Evolutionary conservation across 1,140 invertebrate species (phyloP).

Genomic region (Penaeus indicus): DNA sequence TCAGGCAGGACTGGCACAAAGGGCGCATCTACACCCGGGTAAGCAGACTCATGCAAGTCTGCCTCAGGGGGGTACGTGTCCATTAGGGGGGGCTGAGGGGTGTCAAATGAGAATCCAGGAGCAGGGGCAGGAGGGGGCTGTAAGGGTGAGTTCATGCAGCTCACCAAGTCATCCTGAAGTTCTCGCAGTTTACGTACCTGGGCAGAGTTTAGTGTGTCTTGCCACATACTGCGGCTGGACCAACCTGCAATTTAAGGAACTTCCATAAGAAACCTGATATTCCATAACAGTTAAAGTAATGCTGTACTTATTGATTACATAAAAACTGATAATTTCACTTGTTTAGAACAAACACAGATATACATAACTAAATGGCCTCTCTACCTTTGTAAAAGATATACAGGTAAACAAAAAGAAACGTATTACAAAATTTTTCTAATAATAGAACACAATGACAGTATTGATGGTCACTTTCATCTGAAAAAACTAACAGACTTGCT

Average conservation of each 20-base stretch:
- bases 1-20: constrained; percentile 19
- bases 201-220: constrained; percentile 59
- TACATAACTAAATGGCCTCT: no score
- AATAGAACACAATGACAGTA: no score
- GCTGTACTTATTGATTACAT: no score
- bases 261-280: no score
- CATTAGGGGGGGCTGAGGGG: neutral
- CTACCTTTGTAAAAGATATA: no score
- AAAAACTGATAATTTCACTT: no score
- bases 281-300: no score
- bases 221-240: constrained; percentile 62
- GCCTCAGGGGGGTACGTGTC: neutral
- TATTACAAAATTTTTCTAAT: no score
- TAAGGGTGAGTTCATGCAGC: constrained; percentile 52
- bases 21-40: constrained; percentile 27
- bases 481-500: no score
- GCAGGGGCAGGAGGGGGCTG: constrained; percentile 21
- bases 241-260: constrained; percentile 48
- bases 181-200: constrained; percentile 64
- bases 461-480: no score
- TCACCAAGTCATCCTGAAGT: constrained; percentile 58
- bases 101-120: constrained; percentile 13
- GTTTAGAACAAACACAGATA: no score
- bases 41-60: constrained; percentile 17
- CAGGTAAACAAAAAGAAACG: no score